These are phyloP conservation scores for Apostichopus leukothele DNA, from an alignment of 53 echinoderm and acorn worm genomes.

Conservation along the genomic window DNA sequence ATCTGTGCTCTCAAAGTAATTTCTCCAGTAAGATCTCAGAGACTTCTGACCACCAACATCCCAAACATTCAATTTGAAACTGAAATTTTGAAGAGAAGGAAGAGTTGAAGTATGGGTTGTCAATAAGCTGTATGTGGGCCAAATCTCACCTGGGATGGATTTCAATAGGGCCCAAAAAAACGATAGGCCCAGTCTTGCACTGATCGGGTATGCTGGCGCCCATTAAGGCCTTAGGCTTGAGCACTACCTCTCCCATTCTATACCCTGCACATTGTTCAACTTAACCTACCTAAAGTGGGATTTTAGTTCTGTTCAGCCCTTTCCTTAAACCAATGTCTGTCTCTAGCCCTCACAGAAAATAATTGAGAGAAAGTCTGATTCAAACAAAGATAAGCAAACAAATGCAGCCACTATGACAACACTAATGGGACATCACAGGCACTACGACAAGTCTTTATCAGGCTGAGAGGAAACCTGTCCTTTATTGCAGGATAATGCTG, in stretches of 20 bases:
- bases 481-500: not conserved
- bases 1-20: conserved; percentile 99
- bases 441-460: too few relatives aligned
- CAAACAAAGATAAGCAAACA: too few relatives aligned
- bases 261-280: too few relatives aligned
- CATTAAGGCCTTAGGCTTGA: too few relatives aligned
- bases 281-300: too few relatives aligned
- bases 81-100: conserved; percentile 16
- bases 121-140: not conserved
- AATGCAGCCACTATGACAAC: too few relatives aligned
- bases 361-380: too few relatives aligned
- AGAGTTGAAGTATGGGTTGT: not conserved
- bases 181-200: not conserved
- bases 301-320: too few relatives aligned
- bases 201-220: not conserved
- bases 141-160: conserved; percentile 1
- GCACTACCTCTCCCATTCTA: too few relatives aligned
- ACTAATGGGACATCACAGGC: too few relatives aligned
- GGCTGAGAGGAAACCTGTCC: not conserved
- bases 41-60: conserved; percentile 99
- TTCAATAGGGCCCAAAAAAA: not conserved
- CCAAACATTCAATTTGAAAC: conserved; percentile 99
- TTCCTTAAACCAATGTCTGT: too few relatives aligned
- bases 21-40: conserved; percentile 97
- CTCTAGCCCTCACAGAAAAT: too few relatives aligned